Evolutionary conservation across 1,140 invertebrate species (phyloP).

Genomic region (fruit fly (Drosophila melanogaster)): DNA sequence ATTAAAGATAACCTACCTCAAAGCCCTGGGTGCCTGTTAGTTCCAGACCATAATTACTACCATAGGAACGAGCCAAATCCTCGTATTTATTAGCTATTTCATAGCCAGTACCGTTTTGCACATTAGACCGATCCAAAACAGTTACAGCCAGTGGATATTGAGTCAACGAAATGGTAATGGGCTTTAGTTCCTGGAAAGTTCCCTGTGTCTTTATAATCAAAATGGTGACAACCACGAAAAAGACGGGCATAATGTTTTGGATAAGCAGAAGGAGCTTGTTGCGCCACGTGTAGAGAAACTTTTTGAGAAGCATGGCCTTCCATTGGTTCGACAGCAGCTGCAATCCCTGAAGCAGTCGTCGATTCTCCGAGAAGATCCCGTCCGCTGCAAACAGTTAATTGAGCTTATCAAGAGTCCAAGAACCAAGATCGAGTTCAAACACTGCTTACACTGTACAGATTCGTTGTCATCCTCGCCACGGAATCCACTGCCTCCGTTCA

Average conservation of each 20-base stretch:
- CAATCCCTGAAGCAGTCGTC: slow-evolving; percentile 48
- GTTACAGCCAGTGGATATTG: slow-evolving; percentile 66
- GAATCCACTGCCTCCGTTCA: slow-evolving; percentile 46
- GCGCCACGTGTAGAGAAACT: slow-evolving; percentile 86
- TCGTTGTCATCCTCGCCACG: slow-evolving; percentile 56
- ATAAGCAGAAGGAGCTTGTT: slow-evolving; percentile 86
- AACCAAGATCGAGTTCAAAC: slow-evolving; percentile 33
- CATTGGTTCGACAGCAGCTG: slow-evolving; percentile 85
- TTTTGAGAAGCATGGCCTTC: slow-evolving; percentile 88
- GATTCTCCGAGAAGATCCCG: slow-evolving; percentile 53
- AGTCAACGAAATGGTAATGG: slow-evolving; percentile 54
- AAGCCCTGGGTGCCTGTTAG: slow-evolving; percentile 11
- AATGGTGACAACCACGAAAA: slow-evolving; percentile 87
- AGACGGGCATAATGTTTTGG: slow-evolving; percentile 87
- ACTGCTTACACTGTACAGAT: slow-evolving; percentile 70
- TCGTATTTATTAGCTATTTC: slow-evolving; percentile 50
- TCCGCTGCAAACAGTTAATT: slow-evolving; percentile 68
- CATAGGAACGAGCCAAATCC: slow-evolving; percentile 44
- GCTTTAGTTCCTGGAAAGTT: slow-evolving; percentile 31
- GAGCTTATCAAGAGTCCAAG: slow-evolving; percentile 39
- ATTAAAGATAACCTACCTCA: not conserved
- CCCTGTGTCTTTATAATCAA: slow-evolving; percentile 78
- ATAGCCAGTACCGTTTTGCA: accelerated
- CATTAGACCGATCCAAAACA: slow-evolving; percentile 47
- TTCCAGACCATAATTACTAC: slow-evolving; percentile 29